Percentiles rank a stretch among this genome's conserved stretches.
Conservation (phyloP, 2,113 vertebrate species). For the Crocuta crocuta region DNA sequence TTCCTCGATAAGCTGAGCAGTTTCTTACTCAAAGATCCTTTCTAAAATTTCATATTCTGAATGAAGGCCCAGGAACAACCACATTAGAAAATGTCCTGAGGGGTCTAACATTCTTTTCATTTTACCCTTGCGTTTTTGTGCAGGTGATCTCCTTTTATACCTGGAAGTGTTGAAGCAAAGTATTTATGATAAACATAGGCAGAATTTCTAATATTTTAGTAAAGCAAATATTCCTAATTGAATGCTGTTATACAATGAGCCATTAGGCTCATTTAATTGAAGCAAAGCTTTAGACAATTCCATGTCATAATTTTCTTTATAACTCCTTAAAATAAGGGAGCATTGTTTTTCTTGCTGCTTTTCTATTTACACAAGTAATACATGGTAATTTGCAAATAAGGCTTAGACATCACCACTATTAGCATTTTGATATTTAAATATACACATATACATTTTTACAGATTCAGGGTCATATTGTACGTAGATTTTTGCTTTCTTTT, state of each 20-base stretch:
- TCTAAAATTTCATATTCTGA: conserved; percentile 24
- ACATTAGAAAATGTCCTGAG: background rate
- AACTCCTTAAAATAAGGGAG: background rate
- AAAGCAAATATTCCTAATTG: background rate
- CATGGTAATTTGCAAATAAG: background rate
- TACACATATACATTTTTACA: background rate
- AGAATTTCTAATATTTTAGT: background rate
- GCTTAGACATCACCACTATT: background rate
- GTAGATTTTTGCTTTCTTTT: background rate
- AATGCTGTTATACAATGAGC: background rate
- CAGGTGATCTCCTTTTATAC: background rate
- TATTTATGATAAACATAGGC: background rate
- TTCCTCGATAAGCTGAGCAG: background rate
- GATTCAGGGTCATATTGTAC: background rate
- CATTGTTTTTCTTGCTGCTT: background rate
- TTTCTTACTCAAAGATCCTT: background rate
- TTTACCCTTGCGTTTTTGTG: background rate
- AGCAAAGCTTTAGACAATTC: background rate
- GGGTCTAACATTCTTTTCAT: background rate
- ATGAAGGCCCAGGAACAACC: background rate
- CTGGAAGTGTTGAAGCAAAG: background rate
- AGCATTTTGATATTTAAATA: background rate
- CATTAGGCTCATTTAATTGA: background rate
- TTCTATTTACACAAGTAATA: background rate
- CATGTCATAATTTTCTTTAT: background rate